Conservation (phyloP, 2,113 vertebrate species). For the Sander vitreus region DNA sequence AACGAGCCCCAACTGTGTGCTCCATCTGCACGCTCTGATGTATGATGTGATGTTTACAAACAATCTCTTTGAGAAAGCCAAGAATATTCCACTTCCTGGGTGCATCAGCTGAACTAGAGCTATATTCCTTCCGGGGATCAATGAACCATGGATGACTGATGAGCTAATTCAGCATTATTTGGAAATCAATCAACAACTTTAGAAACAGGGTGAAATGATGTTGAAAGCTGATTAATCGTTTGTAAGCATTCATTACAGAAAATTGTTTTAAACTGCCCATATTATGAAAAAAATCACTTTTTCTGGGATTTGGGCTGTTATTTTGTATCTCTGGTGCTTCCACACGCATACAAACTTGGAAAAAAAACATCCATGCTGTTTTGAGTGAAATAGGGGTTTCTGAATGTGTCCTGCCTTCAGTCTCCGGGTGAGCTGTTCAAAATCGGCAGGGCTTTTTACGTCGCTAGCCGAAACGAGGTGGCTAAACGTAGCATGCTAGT, state of each 20-base stretch:
- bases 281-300: too few relatives aligned
- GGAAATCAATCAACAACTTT: slow-evolving; percentile 43
- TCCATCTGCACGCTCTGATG: slow-evolving; percentile 50
- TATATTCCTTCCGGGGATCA: slow-evolving; percentile 28
- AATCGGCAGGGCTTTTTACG: too few relatives aligned
- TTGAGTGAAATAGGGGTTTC: too few relatives aligned
- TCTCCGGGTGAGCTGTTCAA: too few relatives aligned
- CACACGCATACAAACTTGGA: too few relatives aligned
- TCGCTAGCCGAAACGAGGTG: too few relatives aligned
- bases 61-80: slow-evolving; percentile 38
- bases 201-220: slow-evolving; percentile 11
- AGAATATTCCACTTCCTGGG: slow-evolving; percentile 46
- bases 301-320: too few relatives aligned
- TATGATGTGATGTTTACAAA: slow-evolving; percentile 55
- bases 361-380: too few relatives aligned
- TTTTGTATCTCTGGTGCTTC: too few relatives aligned
- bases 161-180: slow-evolving; percentile 15
- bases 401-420: too few relatives aligned
- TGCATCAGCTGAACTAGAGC: slow-evolving; percentile 32
- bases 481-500: too few relatives aligned
- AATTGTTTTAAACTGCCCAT: neutral
- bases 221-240: slow-evolving; percentile 30
- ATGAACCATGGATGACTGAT: slow-evolving; percentile 47
- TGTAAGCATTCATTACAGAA: neutral
- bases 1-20: slow-evolving; percentile 25